These are phyloP conservation scores for Corynorhinus townsendii DNA, from an alignment of 2,113 vertebrate species.

Conservation along the genomic window DNA sequence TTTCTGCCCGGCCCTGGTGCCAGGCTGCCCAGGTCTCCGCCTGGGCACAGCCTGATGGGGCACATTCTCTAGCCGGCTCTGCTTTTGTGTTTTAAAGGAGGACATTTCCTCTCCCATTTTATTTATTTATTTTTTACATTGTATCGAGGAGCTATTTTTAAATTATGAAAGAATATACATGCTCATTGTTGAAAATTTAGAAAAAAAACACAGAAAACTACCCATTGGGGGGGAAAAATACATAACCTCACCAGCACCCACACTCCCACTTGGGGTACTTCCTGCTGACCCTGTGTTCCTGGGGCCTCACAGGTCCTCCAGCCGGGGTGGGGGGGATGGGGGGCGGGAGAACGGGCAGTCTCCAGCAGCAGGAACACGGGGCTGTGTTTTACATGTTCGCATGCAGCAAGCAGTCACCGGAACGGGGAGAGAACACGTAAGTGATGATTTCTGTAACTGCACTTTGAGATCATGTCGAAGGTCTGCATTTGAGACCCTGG, in stretches of 20 bases:
- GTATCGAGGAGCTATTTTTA: constrained; percentile 26
- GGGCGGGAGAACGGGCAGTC: neutral
- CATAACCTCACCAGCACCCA: neutral
- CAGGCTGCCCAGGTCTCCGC: constrained; percentile 38
- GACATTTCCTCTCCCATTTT: constrained; percentile 20
- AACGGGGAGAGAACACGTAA: neutral
- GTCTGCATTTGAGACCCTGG: neutral
- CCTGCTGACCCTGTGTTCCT: neutral
- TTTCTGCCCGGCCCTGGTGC: constrained; percentile 50
- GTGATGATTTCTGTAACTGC: neutral
- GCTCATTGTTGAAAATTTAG: neutral
- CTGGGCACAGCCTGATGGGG: constrained; percentile 46
- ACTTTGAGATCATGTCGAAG: neutral
- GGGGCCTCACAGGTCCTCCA: neutral
- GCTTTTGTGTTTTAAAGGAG: constrained; percentile 52
- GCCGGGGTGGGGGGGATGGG: neutral
- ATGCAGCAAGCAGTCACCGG: neutral
- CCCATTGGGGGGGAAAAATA: neutral
- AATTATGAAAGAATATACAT: neutral
- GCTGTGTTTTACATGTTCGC: neutral
- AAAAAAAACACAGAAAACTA: constrained; percentile 15
- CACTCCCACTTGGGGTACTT: neutral
- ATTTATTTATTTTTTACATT: neutral
- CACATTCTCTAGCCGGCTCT: constrained; percentile 29
- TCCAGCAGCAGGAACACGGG: neutral